These are phyloP conservation scores for Syngnathoides biaculeatus DNA, from an alignment of 2,113 vertebrate species.

Conservation along the genomic window DNA sequence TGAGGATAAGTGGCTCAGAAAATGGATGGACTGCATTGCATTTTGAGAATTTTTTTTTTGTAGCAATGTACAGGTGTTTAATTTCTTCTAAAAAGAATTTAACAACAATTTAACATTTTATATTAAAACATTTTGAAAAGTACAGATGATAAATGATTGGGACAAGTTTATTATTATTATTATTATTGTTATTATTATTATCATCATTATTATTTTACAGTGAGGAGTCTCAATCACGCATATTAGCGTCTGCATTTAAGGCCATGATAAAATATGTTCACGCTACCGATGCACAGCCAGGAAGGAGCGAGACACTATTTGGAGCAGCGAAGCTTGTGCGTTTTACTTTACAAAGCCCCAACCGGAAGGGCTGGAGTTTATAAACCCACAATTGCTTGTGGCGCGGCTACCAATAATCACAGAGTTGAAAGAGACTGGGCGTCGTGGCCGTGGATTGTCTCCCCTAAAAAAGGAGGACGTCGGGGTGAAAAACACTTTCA, in stretches of 20 bases:
- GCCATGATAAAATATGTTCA: background rate
- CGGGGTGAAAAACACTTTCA: conserved; percentile 45
- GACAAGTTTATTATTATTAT: too few species aligned
- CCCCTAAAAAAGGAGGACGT: conserved; percentile 36
- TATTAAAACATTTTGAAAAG: too few species aligned
- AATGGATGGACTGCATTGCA: too few species aligned
- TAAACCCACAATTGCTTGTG: background rate
- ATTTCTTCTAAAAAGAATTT: too few species aligned
- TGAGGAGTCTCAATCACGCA: background rate
- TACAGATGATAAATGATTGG: too few species aligned
- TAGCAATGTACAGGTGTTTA: too few species aligned
- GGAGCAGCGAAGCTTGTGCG: too few species aligned
- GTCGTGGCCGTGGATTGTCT: conserved; percentile 56
- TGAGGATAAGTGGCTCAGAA: too few species aligned
- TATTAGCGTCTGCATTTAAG: background rate
- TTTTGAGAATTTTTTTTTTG: too few species aligned
- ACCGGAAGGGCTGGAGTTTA: background rate
- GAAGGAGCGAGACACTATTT: background rate
- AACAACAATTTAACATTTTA: too few species aligned
- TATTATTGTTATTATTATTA: too few species aligned
- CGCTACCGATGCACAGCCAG: background rate
- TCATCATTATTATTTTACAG: background rate
- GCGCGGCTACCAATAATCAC: conserved; percentile 52
- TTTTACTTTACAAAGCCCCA: accelerated
- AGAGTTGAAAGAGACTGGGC: conserved; percentile 64